Evolutionary conservation across 2,113 vertebrate genomes (phyloP).

Genomic region (Charadrius vociferus): DNA sequence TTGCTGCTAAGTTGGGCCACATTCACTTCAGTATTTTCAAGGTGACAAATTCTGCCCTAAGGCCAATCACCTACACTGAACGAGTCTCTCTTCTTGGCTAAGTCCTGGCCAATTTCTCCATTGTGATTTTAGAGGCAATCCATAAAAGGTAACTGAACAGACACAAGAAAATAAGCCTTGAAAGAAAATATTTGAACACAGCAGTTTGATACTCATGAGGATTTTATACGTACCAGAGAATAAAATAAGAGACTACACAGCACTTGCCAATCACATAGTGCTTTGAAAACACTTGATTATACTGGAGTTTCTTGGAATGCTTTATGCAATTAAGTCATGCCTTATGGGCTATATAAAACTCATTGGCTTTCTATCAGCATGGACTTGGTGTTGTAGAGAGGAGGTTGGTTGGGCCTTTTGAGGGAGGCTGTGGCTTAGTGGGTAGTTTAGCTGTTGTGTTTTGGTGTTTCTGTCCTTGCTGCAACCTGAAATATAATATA

Average conservation of each 20-base stretch:
- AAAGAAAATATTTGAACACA: not conserved
- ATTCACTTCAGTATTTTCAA: not conserved
- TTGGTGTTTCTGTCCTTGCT: not conserved
- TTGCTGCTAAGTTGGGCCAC: not conserved
- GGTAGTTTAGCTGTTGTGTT: not conserved
- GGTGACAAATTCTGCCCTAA: not conserved
- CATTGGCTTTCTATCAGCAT: not conserved
- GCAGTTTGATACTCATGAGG: not conserved
- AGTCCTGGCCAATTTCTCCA: not conserved
- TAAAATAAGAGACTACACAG: not conserved
- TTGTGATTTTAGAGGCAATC: not conserved
- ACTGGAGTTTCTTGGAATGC: not conserved
- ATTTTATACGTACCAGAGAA: not conserved
- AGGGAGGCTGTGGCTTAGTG: not conserved
- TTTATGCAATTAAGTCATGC: not conserved
- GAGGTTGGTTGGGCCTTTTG: not conserved
- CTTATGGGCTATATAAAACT: not conserved
- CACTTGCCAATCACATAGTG: not conserved
- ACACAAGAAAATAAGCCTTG: not conserved
- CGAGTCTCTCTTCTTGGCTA: not conserved
- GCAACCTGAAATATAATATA: not conserved
- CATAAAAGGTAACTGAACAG: not conserved
- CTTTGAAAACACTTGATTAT: not conserved
- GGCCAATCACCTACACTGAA: not conserved
- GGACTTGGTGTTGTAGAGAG: not conserved